Evolutionary conservation across 2,888 invertebrate species (phyloP).

Genomic region (Brenthis ino): DNA sequence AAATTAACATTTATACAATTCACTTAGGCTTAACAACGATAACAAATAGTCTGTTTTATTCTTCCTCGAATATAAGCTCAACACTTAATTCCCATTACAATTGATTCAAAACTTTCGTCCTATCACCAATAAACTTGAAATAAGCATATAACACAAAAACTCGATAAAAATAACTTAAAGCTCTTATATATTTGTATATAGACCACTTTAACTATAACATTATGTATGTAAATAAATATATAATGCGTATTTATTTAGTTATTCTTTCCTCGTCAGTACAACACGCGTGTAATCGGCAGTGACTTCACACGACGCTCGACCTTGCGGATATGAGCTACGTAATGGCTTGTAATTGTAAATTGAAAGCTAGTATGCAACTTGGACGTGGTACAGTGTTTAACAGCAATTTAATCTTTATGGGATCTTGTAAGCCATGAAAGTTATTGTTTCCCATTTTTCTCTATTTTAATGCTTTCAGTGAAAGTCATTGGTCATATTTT

Average conservation of each 20-base stretch:
- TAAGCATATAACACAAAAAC: too few relatives aligned
- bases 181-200: neutral
- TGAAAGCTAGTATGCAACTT: constrained; percentile 67
- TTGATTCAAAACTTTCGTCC: too few relatives aligned
- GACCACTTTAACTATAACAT: neutral
- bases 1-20: too few relatives aligned
- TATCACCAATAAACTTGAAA: too few relatives aligned
- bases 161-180: too few relatives aligned
- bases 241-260: constrained; percentile 35
- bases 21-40: too few relatives aligned
- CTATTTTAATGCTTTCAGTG: too few relatives aligned
- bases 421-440: neutral
- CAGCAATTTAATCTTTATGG: constrained; percentile 5
- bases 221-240: constrained; percentile 9
- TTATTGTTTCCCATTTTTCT: neutral
- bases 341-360: constrained; percentile 72
- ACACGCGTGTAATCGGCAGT: constrained; percentile 54
- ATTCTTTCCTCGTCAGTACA: constrained; percentile 50
- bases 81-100: too few relatives aligned
- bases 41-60: too few relatives aligned
- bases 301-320: constrained; percentile 69
- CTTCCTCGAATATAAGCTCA: too few relatives aligned
- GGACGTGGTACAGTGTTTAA: constrained; percentile 52
- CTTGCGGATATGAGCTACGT: constrained; percentile 72
- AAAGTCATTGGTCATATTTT: too few relatives aligned